A percentile compares a stretch with the other conserved stretches of the same genome.
phyloP scores from a whole-genome alignment of 2,888 invertebrate genomes.

The Thelaira solivaga region DNA sequence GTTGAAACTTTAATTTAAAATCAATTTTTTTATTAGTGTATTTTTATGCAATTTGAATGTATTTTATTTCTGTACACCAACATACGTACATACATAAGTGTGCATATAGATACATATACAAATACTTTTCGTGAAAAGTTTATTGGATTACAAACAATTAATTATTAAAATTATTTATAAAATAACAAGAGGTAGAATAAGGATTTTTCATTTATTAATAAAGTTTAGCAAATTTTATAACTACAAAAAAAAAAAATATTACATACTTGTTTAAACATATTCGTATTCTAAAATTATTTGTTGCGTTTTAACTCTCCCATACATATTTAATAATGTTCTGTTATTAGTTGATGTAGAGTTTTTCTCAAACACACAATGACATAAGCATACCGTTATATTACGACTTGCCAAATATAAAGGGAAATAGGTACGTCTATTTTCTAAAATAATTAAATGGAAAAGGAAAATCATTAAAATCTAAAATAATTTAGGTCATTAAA shows the following conservation, averaged over 20 bases:
- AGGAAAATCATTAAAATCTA: constrained; percentile 8
- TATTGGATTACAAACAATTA: not conserved
- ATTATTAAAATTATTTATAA: not conserved
- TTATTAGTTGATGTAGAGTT: no score
- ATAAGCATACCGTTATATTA: not conserved
- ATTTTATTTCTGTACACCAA: not conserved
- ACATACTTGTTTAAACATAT: no score
- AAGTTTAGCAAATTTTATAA: not conserved
- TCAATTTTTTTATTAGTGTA: no score
- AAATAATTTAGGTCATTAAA: constrained; percentile 32
- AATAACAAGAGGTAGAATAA: constrained; percentile 47
- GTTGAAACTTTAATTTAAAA: no score
- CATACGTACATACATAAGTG: not conserved
- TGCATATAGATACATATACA: not conserved
- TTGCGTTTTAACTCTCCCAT: constrained; percentile 21
- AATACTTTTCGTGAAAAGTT: not conserved
- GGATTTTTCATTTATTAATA: not conserved
- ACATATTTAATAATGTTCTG: no score
- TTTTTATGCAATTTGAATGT: no score
- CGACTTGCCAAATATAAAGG: not conserved
- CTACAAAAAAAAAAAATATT: no score
- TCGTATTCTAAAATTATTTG: constrained; percentile 9
- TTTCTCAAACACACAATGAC: not conserved
- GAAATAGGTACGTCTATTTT: constrained; percentile 2
- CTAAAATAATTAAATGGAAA: constrained; percentile 12